These are phyloP conservation scores for Salvator merianae DNA, from an alignment of 2,113 vertebrate genomes.

Conservation along the genomic window DNA sequence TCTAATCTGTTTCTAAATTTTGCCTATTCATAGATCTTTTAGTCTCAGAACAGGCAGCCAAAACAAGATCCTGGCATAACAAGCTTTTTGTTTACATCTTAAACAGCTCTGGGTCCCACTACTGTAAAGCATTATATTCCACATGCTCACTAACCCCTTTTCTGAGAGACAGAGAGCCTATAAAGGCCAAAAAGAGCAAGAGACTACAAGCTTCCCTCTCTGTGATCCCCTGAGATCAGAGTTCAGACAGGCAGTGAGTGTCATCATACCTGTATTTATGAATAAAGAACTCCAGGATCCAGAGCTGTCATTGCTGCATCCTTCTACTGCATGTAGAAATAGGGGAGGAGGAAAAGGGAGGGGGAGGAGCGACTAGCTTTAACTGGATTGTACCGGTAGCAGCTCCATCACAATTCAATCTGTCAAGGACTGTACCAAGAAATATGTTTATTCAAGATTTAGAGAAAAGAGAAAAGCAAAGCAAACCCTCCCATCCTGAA, in stretches of 20 bases:
- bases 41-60: slow-evolving; percentile 1
- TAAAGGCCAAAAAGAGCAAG: slow-evolving; percentile 42
- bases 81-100: slow-evolving; percentile 47
- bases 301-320: slow-evolving; percentile 71
- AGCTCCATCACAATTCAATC: slow-evolving; percentile 64
- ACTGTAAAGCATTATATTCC: slow-evolving; percentile 39
- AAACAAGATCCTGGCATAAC: not conserved
- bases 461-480: not conserved
- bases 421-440: slow-evolving; percentile 52
- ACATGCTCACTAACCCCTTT: slow-evolving; percentile 58
- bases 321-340: slow-evolving; percentile 62
- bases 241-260: slow-evolving; percentile 15
- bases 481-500: slow-evolving; percentile 29
- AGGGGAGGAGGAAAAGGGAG: slow-evolving; percentile 14
- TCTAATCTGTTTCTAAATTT: not conserved
- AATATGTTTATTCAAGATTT: slow-evolving; percentile 43
- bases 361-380: slow-evolving; percentile 63
- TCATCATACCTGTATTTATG: slow-evolving; percentile 45
- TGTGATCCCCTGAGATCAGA: slow-evolving; percentile 38
- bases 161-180: slow-evolving; percentile 42
- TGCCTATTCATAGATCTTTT: not conserved
- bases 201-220: slow-evolving; percentile 36
- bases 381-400: slow-evolving; percentile 74
- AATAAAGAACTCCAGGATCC: slow-evolving; percentile 70
- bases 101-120: slow-evolving; percentile 30